Conservation (phyloP, 2,113 vertebrate genomes). For the Anthoscopus minutus region DNA sequence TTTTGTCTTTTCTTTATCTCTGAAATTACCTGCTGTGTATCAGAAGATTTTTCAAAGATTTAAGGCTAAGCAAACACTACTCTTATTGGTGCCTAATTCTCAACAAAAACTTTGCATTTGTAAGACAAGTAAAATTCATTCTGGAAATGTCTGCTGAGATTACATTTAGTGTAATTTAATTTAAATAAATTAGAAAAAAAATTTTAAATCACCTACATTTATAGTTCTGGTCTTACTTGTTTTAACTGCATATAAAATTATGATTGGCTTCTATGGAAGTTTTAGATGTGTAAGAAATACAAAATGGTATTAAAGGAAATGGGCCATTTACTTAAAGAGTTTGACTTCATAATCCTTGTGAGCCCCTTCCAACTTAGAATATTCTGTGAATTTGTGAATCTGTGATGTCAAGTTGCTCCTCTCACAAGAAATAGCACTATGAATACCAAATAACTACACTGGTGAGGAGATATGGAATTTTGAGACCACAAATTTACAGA, state of each 20-base stretch:
- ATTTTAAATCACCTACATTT: not conserved
- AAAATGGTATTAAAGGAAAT: not conserved
- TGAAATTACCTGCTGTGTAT: constrained; percentile 5
- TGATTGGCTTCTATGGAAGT: not conserved
- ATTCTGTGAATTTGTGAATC: not conserved
- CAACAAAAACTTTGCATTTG: not conserved
- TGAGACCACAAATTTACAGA: not conserved
- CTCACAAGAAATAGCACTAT: not conserved
- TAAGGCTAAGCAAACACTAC: not conserved
- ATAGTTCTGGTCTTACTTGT: not conserved
- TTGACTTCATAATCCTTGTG: not conserved
- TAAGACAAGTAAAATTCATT: not conserved
- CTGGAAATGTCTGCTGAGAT: not conserved
- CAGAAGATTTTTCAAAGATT: not conserved
- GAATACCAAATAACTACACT: not conserved
- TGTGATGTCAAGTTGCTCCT: not conserved
- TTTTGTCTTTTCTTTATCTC: not conserved
- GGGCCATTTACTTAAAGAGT: not conserved
- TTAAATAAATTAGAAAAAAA: not conserved
- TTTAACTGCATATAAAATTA: not conserved
- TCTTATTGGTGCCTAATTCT: not conserved
- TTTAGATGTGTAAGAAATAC: not conserved
- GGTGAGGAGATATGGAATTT: not conserved
- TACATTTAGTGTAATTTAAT: not conserved
- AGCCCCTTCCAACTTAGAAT: not conserved